Conservation (phyloP, 2,797 vertebrate species). For the Darevskia nairensis region DNA sequence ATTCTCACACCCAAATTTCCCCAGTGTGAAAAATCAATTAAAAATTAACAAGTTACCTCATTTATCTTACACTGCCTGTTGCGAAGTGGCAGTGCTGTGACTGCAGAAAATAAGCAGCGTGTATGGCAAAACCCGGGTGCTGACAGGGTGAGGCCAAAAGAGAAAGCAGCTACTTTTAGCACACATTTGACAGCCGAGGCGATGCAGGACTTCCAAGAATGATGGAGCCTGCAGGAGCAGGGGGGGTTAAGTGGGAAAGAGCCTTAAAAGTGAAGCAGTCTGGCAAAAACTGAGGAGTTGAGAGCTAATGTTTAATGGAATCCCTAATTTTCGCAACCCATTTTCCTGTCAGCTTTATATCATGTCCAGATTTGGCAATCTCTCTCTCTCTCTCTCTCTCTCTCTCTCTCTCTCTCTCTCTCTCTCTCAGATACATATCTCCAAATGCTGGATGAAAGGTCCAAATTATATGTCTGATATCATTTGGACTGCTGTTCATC, state of each 20-base stretch:
- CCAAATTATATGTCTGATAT: background rate
- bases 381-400: too few species aligned
- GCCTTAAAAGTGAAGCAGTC: background rate
- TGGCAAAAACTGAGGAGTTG: background rate
- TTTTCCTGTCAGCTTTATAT: background rate
- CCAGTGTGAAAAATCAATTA: slow-evolving; percentile 3
- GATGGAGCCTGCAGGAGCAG: background rate
- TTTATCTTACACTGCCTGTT: background rate
- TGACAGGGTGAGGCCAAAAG: background rate
- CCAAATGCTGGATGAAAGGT: background rate
- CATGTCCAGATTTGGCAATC: too few species aligned
- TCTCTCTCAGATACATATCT: too few species aligned
- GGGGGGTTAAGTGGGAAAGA: too few species aligned
- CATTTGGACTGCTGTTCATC: background rate
- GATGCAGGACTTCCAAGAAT: background rate
- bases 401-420: too few species aligned
- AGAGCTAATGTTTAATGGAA: too few species aligned
- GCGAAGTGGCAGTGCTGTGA: background rate
- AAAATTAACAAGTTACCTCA: background rate
- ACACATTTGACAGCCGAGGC: background rate
- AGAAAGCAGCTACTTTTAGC: background rate
- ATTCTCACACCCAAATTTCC: background rate
- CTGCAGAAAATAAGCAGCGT: background rate
- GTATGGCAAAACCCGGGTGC: background rate
- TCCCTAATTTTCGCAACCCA: too few species aligned